phyloP scores from a whole-genome alignment of 2,888 invertebrate species.

The Willowsia nigromaculata region DNA sequence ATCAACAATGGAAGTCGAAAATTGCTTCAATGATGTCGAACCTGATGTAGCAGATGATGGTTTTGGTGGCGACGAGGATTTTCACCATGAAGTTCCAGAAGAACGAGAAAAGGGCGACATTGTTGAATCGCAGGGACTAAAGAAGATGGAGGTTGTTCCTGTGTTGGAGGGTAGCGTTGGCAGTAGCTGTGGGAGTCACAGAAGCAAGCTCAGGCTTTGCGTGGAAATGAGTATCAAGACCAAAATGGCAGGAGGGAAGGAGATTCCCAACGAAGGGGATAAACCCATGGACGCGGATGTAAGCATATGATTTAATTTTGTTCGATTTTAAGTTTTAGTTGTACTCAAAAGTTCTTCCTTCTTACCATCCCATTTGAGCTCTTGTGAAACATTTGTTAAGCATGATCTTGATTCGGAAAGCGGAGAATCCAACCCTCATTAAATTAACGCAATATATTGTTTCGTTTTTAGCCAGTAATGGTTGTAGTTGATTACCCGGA shows the following conservation, averaged over 20 bases:
- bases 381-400: no score
- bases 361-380: no score
- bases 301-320: background rate
- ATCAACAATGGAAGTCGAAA: no score
- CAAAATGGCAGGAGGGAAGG: background rate
- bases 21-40: no score
- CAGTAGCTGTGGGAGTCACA: conserved; percentile 18
- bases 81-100: background rate
- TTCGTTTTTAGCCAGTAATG: conserved; percentile 34
- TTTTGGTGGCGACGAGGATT: background rate
- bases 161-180: background rate
- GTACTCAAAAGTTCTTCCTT: no score
- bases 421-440: no score
- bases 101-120: background rate
- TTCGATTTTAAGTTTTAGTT: no score
- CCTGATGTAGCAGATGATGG: background rate
- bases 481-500: conserved; percentile 46
- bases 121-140: background rate
- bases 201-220: background rate
- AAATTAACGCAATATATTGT: background rate
- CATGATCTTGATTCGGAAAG: no score
- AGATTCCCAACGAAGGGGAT: background rate
- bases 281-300: background rate
- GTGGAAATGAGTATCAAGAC: conserved; percentile 50
- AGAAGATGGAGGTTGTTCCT: background rate